A percentile compares a stretch with the other conserved stretches of the same genome.
These are phyloP conservation scores for Mycteria americana DNA, from an alignment of 2,797 vertebrate genomes.

Conservation along the genomic window DNA sequence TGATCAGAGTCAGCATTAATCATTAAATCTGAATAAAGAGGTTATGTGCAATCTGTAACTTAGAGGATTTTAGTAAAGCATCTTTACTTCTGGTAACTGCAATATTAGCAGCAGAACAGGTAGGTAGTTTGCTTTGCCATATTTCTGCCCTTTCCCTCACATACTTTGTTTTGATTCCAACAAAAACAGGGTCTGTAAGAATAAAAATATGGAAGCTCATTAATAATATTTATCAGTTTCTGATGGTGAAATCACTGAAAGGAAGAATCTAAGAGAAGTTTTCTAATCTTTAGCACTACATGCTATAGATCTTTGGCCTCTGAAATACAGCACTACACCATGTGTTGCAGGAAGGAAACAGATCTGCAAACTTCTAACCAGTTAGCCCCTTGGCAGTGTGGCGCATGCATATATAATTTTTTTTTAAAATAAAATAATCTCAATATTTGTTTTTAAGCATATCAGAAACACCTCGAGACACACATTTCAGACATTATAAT, in stretches of 20 bases:
- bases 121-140: conserved; percentile 31
- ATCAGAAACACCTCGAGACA: neutral
- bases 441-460: neutral
- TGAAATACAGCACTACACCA: neutral
- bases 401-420: neutral
- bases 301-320: neutral
- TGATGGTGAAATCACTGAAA: conserved; percentile 3
- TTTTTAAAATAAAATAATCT: neutral
- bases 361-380: neutral
- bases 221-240: conserved; percentile 10
- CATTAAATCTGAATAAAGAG: neutral
- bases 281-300: conserved; percentile 12
- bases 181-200: neutral
- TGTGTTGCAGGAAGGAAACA: conserved; percentile 1
- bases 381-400: neutral
- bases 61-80: neutral
- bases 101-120: neutral
- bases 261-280: conserved; percentile 1
- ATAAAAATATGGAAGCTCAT: neutral
- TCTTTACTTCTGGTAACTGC: neutral
- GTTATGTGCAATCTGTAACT: neutral
- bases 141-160: conserved; percentile 8
- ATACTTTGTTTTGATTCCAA: conserved; percentile 1
- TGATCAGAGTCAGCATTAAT: neutral
- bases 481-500: neutral